A percentile compares a stretch with the other conserved stretches of the same genome.
phyloP scores from a whole-genome alignment of 2,888 invertebrate species.

The Trachelus troglodyta region DNA sequence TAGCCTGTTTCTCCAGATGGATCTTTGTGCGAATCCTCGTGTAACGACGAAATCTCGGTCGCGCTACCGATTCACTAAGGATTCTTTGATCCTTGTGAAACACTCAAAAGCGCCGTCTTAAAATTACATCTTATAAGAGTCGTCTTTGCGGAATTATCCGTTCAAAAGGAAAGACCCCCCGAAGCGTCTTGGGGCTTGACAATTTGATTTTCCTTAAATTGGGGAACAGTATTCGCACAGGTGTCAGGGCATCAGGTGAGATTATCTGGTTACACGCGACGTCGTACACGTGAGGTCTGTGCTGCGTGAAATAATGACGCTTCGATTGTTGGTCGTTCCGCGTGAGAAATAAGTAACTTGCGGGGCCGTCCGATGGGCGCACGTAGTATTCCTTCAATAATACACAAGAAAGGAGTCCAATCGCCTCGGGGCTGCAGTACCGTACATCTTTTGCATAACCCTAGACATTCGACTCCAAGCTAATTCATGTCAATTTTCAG shows the following conservation, averaged over 20 bases:
- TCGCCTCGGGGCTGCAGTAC: background rate
- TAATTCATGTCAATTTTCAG: slow-evolving; percentile 27
- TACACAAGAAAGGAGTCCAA: background rate
- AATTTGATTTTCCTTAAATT: background rate
- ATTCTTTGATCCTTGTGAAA: background rate
- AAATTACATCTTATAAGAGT: background rate
- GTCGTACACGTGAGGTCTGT: background rate
- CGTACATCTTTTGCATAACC: background rate
- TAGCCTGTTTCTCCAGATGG: background rate
- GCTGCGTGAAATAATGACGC: slow-evolving; percentile 1
- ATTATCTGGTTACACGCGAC: background rate
- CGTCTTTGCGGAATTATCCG: background rate
- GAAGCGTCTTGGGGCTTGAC: background rate
- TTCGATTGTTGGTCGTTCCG: slow-evolving; percentile 28
- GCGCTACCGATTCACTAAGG: background rate
- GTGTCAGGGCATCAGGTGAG: background rate
- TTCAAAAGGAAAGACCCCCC: background rate
- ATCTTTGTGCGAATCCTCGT: background rate
- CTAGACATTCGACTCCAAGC: background rate
- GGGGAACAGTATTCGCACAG: background rate
- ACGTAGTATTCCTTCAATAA: too few relatives aligned
- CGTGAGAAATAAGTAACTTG: slow-evolving; percentile 1
- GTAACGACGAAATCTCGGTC: background rate
- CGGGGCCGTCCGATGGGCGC: background rate
- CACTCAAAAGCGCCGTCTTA: background rate